Base-by-base conservation (phyloP, 2,113 vertebrate species). In the Fukomys damarensis region DNA sequence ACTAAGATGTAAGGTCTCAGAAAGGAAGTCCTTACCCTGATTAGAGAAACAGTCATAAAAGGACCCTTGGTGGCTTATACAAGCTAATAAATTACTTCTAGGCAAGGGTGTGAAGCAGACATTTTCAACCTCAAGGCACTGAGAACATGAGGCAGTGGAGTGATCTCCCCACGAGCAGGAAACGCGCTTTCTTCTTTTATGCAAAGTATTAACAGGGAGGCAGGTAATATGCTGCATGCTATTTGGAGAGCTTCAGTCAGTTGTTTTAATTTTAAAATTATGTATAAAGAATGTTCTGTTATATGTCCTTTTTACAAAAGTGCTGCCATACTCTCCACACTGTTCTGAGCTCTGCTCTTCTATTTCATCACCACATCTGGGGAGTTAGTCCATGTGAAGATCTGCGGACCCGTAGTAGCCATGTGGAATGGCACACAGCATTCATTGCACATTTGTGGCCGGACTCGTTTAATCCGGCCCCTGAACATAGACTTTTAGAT, bases 221-320 rank as follows among this genome's bases (percentile, higher is more conserved):
- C n/a, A 52, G 6, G 4, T 0, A 61, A 16, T 2, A 82, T 14
- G 9, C 80, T 72, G 12, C 2, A 82, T 14, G 9, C 80, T 72
- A 35, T 77, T 86, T 91, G 43, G 43, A 93, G 88, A 72, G 22
- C 76, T 82, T 93, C 20, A 83, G 4, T 46, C 9, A 56, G 32
- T 32, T 26, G 3, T 88, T 89, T 93, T 82, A 84, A 66, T 90
- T 90, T 14, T 89, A 63, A 94, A 92, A 76, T 74, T 72, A 46
- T 83, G 41, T n/a, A 28, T 56, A 46, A 22, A 65, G 1, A 4
- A 63, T 58, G 1, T 41, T 16, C 30, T 74, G n/a, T 41, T 19
- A 13, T 49, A n/a, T 2, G 63, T 35, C 12, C 12, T 74, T 49
- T 68, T 43, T 52, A 70, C 32, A 54, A 49, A 41, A 89, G 14